Conservation (phyloP, 2,113 vertebrate genomes). For the Acinonyx jubatus region DNA sequence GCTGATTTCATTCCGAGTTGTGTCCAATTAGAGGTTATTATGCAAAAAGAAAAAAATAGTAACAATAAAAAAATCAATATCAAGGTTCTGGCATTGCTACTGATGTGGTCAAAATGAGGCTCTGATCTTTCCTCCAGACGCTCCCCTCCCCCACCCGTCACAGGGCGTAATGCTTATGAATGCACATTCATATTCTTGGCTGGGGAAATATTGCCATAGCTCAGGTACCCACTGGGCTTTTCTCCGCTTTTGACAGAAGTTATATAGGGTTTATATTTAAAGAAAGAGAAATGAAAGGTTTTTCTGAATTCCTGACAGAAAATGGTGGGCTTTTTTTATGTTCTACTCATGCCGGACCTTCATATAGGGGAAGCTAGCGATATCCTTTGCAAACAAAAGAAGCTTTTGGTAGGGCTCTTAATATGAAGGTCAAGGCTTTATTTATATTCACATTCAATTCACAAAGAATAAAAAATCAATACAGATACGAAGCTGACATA, state of each 20-base stretch:
- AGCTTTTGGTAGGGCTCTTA: not conserved
- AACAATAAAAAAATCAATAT: not conserved
- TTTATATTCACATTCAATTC: constrained; percentile 66
- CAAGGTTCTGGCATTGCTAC: not conserved
- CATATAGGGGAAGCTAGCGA: not conserved
- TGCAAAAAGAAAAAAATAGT: not conserved
- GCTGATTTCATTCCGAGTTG: not conserved
- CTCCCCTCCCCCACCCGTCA: not conserved
- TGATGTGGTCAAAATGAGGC: not conserved
- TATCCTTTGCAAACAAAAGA: constrained; percentile 42
- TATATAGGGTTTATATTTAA: constrained; percentile 62
- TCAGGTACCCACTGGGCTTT: constrained; percentile 67
- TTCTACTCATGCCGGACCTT: not conserved
- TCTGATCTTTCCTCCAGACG: not conserved
- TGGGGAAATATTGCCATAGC: constrained; percentile 8
- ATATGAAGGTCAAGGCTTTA: constrained; percentile 67
- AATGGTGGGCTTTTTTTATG: constrained; percentile 38
- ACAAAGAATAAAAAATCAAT: constrained; percentile 71
- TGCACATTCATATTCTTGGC: constrained; percentile 23
- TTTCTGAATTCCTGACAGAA: constrained; percentile 63
- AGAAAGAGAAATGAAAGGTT: constrained; percentile 65
- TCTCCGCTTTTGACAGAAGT: constrained; percentile 64
- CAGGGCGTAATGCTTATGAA: not conserved
- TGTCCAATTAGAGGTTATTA: not conserved
- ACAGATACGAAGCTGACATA: constrained; percentile 40